Evolutionary conservation across 2,888 invertebrate genomes (phyloP), one percentile per base, ranked within the genome.

Genomic region (Coleophora flavipennella): DNA sequence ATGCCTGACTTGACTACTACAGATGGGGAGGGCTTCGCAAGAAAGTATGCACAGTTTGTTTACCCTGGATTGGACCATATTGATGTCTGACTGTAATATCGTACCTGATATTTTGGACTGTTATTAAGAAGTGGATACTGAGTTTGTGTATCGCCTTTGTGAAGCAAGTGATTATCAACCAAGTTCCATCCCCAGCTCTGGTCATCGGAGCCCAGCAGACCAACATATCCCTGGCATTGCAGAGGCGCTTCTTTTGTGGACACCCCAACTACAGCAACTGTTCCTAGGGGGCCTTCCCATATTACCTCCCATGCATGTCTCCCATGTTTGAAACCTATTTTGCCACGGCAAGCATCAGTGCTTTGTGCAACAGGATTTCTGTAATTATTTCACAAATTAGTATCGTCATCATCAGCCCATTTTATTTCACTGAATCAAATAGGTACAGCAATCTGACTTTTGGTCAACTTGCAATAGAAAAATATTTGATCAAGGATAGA

Each of bases 171-270:
- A 86, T 98, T 99, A 83, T 99, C 98, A 37, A 99, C 98, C 57
- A 99, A 88, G 88, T 99, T 99, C 99, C 99, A 99, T 10, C 99
- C 99, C 99, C 99, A 99, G 62, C 97, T 97, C 72, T 98, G 94
- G 69, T 96, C 95, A 83, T 99, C 97, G 4, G 95, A 93, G 26
- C 99, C 99, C 47, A 99, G 83, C 43, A 99, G 85, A 8, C 97
- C 94, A 37, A 97, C 93, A 85, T 99, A 99, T 40, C 99, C 98
- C 60, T 93, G 95, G 72, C 95, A 95, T 70, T 98, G 95, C 46
- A 98, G 84, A 31, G 95, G 90, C 8, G 98, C 96, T 66, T 98
- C 96, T 83, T 94, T 95, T 1, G 97, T 97, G 34, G 97, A 94
- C 59, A 97, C 92, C 31, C 96, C 99, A 61, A 99, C 92, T 33